Conservation (phyloP, 1,140 invertebrate genomes). For the Dinothrombium tinctorium region DNA sequence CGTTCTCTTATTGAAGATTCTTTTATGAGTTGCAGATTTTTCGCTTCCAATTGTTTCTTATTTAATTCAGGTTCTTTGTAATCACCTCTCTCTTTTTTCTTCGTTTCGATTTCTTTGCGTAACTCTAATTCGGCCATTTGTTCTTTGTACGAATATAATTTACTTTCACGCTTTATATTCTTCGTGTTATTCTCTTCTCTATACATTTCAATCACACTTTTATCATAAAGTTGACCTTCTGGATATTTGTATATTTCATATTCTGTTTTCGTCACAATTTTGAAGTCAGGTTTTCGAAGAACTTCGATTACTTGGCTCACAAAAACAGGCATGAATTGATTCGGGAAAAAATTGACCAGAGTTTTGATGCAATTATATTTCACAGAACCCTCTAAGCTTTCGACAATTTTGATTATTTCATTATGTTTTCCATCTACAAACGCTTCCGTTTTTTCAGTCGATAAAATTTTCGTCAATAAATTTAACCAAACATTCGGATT, state of each 20-base stretch:
- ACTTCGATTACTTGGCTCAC: conserved; percentile 29
- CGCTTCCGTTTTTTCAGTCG: neutral
- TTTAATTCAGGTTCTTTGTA: conserved; percentile 42
- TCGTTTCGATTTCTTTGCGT: conserved; percentile 72
- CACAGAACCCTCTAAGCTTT: neutral
- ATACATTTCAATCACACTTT: conserved; percentile 44
- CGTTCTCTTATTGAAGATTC: conserved; percentile 47
- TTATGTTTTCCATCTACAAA: no score
- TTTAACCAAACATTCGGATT: conserved; percentile 5
- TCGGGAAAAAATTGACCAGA: conserved; percentile 35
- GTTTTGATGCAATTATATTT: conserved; percentile 13
- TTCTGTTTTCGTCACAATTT: conserved; percentile 54
- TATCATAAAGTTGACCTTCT: conserved; percentile 73
- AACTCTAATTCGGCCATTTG: conserved; percentile 82
- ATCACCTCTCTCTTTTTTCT: conserved; percentile 50
- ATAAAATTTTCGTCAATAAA: neutral
- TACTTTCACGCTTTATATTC: conserved; percentile 87
- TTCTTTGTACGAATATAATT: conserved; percentile 88
- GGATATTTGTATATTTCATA: conserved; percentile 69
- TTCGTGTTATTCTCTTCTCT: conserved; percentile 31
- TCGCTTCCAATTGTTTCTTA: conserved; percentile 74
- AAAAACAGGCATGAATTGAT: conserved; percentile 33
- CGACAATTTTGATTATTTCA: no score
- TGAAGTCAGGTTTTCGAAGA: conserved; percentile 38
- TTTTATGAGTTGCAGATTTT: conserved; percentile 61